Percentiles rank a stretch among this genome's conserved stretches.
Conservation (phyloP, 2,113 vertebrate species). For the Indicator maculatus region DNA sequence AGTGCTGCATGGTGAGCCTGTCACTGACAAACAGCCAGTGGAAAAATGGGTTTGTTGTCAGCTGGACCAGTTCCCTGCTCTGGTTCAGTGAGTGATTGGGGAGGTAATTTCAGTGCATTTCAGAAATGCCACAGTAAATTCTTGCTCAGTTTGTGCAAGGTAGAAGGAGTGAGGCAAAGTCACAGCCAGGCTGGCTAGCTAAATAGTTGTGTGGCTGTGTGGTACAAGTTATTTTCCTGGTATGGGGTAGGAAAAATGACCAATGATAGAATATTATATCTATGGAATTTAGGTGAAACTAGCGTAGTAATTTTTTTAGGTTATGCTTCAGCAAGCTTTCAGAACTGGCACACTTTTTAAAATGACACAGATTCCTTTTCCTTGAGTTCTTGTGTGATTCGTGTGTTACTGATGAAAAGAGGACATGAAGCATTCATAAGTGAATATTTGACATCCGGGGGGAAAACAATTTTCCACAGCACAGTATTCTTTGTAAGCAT, state of each 20-base stretch:
- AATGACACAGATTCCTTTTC: background rate
- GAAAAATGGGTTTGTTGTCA: background rate
- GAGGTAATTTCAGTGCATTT: background rate
- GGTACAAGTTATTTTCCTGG: background rate
- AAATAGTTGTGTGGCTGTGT: rapidly evolving
- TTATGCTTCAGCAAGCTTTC: background rate
- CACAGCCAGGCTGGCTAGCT: background rate
- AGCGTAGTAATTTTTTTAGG: background rate
- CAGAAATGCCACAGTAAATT: background rate
- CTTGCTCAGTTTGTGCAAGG: background rate
- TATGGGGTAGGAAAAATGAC: background rate
- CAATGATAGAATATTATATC: no score
- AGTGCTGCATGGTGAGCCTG: background rate
- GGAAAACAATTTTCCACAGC: background rate
- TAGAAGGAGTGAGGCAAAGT: background rate
- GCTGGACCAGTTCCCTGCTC: background rate
- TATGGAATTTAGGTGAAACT: background rate
- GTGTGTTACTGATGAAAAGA: background rate
- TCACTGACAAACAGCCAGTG: background rate
- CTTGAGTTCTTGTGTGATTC: background rate
- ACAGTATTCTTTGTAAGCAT: background rate
- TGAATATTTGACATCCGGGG: background rate
- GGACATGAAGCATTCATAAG: background rate
- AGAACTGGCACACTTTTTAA: background rate
- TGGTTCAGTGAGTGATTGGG: background rate